Evolutionary conservation across 2,888 invertebrate genomes (phyloP).

Genomic region (Aricia artaxerxes): DNA sequence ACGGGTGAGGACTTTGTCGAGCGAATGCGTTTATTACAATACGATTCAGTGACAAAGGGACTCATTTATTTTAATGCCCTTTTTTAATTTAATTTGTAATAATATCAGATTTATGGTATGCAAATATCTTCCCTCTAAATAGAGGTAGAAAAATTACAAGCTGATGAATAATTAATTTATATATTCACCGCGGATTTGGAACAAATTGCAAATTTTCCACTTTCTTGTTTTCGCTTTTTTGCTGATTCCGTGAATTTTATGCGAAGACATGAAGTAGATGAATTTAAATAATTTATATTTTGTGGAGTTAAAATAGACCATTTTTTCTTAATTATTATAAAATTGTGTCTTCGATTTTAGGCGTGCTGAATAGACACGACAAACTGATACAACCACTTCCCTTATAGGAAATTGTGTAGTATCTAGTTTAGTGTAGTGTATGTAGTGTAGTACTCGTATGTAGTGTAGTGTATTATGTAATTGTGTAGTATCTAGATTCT

Average conservation of each 20-base stretch:
- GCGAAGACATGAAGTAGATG: constrained; percentile 14
- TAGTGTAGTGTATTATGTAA: too few relatives aligned
- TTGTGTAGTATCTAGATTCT: neutral
- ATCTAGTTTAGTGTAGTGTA: too few relatives aligned
- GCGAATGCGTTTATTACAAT: constrained; percentile 58
- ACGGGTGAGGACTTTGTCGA: constrained; percentile 75
- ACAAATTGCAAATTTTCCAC: constrained; percentile 21
- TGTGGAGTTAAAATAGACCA: neutral
- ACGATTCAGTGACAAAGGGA: constrained; percentile 39
- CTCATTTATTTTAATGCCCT: constrained; percentile 28
- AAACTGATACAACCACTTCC: neutral
- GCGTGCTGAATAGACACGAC: neutral
- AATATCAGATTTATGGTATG: neutral
- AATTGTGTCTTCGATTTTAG: neutral
- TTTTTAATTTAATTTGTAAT: neutral
- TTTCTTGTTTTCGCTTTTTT: constrained; percentile 12
- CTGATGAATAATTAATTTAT: constrained; percentile 16
- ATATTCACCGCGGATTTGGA: constrained; percentile 13
- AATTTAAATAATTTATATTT: constrained; percentile 2
- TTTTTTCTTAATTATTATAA: neutral
- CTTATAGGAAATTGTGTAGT: neutral
- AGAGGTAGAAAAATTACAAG: constrained; percentile 18
- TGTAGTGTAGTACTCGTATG: too few relatives aligned
- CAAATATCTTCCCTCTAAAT: neutral
- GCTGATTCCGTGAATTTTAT: constrained; percentile 3